Percentiles rank a stretch among this genome's conserved stretches.
Conservation (phyloP, 2,888 invertebrate genomes). For the Agrochola macilenta region DNA sequence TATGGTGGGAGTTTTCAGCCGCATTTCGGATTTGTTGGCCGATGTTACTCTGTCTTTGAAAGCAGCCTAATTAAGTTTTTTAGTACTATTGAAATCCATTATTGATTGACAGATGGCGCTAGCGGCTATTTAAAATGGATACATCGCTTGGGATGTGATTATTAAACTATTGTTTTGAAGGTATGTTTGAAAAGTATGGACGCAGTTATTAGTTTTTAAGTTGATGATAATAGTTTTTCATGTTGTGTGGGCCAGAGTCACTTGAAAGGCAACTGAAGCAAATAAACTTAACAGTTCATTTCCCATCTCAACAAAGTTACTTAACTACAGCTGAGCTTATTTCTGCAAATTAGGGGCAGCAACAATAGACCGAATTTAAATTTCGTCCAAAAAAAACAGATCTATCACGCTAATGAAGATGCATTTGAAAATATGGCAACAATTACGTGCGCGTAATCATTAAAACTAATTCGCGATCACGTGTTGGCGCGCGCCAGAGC, state of each 20-base stretch:
- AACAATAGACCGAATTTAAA: slow-evolving; percentile 17
- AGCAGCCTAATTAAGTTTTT: slow-evolving; percentile 89
- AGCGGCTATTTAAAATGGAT: slow-evolving; percentile 87
- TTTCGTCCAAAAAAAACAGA: slow-evolving; percentile 32
- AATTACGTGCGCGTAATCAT: slow-evolving; percentile 72
- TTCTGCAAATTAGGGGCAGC: neutral
- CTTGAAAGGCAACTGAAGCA: neutral
- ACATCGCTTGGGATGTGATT: slow-evolving; percentile 78
- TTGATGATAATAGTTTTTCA: slow-evolving; percentile 61
- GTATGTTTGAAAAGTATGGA: slow-evolving; percentile 57
- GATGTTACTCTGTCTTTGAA: slow-evolving; percentile 85
- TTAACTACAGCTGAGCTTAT: neutral
- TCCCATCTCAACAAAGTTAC: neutral
- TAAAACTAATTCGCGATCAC: slow-evolving; percentile 71
- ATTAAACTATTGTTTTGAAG: slow-evolving; percentile 69
- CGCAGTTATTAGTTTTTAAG: slow-evolving; percentile 57
- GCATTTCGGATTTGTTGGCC: slow-evolving; percentile 67
- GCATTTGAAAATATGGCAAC: slow-evolving; percentile 46
- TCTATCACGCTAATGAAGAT: slow-evolving; percentile 48
- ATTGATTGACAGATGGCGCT: slow-evolving; percentile 90
- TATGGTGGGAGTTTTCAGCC: slow-evolving; percentile 43
- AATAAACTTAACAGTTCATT: neutral
- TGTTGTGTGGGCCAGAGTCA: slow-evolving; percentile 68
- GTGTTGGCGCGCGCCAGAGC: slow-evolving; percentile 37
- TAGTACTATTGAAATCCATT: slow-evolving; percentile 87